Conservation (phyloP, 2,888 invertebrate species). For the Limnephilus marmoratus region DNA sequence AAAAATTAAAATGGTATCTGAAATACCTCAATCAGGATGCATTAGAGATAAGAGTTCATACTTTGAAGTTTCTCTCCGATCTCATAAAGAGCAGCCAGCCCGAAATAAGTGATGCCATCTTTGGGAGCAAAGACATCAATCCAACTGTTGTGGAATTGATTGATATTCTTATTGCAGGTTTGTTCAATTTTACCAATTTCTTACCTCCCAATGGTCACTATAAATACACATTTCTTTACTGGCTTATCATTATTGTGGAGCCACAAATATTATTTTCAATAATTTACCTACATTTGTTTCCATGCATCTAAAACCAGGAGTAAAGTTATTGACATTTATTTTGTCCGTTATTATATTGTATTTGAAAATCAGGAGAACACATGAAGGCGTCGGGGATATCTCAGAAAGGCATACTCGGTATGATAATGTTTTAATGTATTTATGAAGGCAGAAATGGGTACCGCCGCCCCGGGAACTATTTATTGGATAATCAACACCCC, state of each 20-base stretch:
- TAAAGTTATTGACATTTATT: too few relatives aligned
- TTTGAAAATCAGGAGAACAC: too few relatives aligned
- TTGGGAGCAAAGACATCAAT: conserved; percentile 84
- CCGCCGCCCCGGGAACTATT: too few relatives aligned
- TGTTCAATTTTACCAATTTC: conserved; percentile 65
- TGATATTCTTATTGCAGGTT: conserved; percentile 80
- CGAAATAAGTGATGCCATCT: conserved; percentile 84
- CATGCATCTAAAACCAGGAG: background rate
- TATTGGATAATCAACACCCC: too few relatives aligned
- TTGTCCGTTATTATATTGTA: too few relatives aligned
- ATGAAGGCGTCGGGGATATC: too few relatives aligned
- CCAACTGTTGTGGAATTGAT: conserved; percentile 83
- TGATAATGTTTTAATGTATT: too few relatives aligned
- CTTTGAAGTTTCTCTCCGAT: conserved; percentile 83
- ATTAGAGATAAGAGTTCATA: conserved; percentile 86
- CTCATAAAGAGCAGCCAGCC: conserved; percentile 83
- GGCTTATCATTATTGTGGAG: background rate
- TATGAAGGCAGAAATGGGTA: too few relatives aligned
- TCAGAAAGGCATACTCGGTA: too few relatives aligned
- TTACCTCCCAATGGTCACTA: background rate
- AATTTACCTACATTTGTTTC: too few relatives aligned
- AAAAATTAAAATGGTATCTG: conserved; percentile 82
- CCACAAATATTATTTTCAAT: too few relatives aligned
- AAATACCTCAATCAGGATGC: conserved; percentile 88
- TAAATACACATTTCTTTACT: background rate